Conservation (phyloP, 2,113 vertebrate species). For the Ictalurus punctatus region DNA sequence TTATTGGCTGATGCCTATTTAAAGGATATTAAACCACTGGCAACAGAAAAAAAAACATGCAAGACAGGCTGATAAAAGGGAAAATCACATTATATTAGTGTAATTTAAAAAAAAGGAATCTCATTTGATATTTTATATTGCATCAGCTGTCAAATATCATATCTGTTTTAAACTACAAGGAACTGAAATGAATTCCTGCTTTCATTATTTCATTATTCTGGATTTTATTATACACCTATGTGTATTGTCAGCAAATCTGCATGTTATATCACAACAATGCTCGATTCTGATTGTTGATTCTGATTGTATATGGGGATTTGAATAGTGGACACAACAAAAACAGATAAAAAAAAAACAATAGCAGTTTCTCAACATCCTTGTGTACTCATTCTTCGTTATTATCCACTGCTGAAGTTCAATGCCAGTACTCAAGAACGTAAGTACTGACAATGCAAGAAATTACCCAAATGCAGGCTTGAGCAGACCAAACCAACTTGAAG, state of each 20-base stretch:
- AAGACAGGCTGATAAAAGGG: conserved; percentile 56
- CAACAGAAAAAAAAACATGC: conserved; percentile 52
- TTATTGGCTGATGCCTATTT: conserved; percentile 49
- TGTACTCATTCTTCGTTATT: no score
- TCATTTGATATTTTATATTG: background rate
- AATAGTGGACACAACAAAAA: background rate
- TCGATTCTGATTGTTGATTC: background rate
- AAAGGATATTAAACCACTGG: conserved; percentile 52
- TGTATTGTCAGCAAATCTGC: background rate
- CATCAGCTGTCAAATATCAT: conserved; percentile 59
- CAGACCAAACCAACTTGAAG: no score
- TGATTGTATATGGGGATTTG: no score
- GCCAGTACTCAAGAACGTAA: no score
- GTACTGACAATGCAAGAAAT: no score
- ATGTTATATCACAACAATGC: background rate
- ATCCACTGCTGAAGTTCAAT: no score
- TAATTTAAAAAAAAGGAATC: conserved; percentile 61
- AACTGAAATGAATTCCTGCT: background rate
- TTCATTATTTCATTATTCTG: background rate
- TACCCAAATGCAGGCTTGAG: no score
- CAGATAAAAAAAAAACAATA: background rate
- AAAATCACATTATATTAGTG: conserved; percentile 62
- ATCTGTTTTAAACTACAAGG: background rate
- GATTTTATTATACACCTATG: background rate
- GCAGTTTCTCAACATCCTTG: no score